phyloP scores from a whole-genome alignment of 53 echinoderm and acorn worm species.

The Crossaster papposus region DNA sequence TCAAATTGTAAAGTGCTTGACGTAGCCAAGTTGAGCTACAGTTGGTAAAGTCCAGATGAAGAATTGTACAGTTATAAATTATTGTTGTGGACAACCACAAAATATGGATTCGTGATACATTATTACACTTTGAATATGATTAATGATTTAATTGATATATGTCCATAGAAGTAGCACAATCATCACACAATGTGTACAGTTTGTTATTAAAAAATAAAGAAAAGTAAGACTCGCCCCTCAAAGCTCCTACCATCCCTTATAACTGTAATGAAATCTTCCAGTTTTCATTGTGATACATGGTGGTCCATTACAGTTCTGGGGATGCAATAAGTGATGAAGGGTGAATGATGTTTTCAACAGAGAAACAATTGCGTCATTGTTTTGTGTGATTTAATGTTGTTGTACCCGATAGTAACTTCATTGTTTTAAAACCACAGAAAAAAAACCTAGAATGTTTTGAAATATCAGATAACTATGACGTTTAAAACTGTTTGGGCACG shows the following conservation, averaged over 20 bases:
- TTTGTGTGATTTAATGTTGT: not conserved
- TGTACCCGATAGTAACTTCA: not conserved
- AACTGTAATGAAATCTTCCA: constrained; percentile 29
- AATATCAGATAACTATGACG: too few relatives aligned
- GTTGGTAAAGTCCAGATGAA: not conserved
- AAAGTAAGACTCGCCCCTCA: constrained; percentile 24
- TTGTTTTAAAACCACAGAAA: too few relatives aligned
- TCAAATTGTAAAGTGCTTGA: not conserved
- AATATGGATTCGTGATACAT: constrained; percentile 16
- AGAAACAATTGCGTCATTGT: not conserved
- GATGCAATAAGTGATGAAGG: constrained; percentile 9
- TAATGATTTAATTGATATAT: constrained; percentile 30
- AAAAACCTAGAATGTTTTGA: too few relatives aligned
- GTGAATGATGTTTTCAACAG: constrained; percentile 39
- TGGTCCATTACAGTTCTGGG: constrained; percentile 17
- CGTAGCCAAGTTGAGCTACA: not conserved
- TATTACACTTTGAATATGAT: not conserved
- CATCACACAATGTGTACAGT: constrained; percentile 45
- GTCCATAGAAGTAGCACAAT: constrained; percentile 12
- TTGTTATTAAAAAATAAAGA: constrained; percentile 57
- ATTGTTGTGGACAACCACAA: constrained; percentile 5
- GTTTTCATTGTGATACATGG: constrained; percentile 25
- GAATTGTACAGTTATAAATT: constrained; percentile 26
- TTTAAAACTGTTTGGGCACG: too few relatives aligned
- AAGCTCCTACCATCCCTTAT: not conserved